phyloP scores from a whole-genome alignment of 2,113 vertebrate species.

The Mormyrus iriodes region DNA sequence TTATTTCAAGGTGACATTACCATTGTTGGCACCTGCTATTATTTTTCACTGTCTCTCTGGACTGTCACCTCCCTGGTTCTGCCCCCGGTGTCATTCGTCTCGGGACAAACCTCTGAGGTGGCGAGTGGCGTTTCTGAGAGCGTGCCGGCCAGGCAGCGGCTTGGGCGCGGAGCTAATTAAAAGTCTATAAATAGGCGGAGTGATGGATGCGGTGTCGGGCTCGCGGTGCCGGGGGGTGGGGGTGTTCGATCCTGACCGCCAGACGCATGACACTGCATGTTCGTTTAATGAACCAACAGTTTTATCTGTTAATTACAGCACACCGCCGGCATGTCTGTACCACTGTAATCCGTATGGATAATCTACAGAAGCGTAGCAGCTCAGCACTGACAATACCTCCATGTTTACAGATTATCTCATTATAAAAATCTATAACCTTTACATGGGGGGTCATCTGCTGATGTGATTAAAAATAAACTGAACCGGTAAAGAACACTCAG shows the following conservation, averaged over 20 bases:
- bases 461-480: neutral
- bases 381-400: neutral
- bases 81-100: conserved; percentile 53
- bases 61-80: conserved; percentile 50
- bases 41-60: conserved; percentile 61
- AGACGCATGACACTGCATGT: conserved; percentile 63
- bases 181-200: conserved; percentile 75
- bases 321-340: conserved; percentile 55
- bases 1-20: conserved; percentile 64
- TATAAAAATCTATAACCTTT: neutral
- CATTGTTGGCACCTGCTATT: conserved; percentile 46
- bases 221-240: conserved; percentile 55
- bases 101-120: conserved; percentile 39
- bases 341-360: conserved; percentile 42
- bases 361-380: conserved; percentile 33
- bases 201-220: conserved; percentile 76
- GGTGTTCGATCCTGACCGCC: conserved; percentile 66
- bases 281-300: conserved; percentile 68
- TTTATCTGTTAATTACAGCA: conserved; percentile 77
- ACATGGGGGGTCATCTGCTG: neutral
- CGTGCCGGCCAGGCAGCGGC: conserved; percentile 70
- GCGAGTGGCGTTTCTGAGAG: conserved; percentile 56
- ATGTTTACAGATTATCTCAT: neutral
- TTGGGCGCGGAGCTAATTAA: conserved; percentile 69
- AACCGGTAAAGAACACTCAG: neutral